A percentile compares a stretch with the other conserved stretches of the same genome.
phyloP scores from a whole-genome alignment of 2,113 vertebrate species.

The Aegithalos caudatus region DNA sequence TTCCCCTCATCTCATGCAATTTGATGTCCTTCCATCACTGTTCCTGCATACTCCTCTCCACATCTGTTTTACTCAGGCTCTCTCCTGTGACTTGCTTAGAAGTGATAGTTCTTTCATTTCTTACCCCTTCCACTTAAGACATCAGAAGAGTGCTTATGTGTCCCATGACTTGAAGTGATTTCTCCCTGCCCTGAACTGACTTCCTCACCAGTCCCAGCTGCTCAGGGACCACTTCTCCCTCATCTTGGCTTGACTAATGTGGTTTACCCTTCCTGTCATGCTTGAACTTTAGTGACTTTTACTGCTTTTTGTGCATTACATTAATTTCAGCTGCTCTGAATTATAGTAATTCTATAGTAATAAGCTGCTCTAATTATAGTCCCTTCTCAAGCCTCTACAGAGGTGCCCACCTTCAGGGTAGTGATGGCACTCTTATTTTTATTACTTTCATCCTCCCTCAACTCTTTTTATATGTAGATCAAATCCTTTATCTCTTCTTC shows the following conservation, averaged over 20 bases:
- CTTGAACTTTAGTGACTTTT: slow-evolving; percentile 48
- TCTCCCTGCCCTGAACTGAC: neutral
- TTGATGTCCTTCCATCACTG: neutral
- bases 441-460: neutral
- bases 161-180: neutral
- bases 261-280: slow-evolving; percentile 16
- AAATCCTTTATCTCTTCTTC: neutral
- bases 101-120: neutral
- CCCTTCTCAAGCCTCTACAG: neutral
- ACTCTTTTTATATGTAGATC: neutral
- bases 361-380: neutral
- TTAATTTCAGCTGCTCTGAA: neutral
- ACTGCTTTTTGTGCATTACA: neutral
- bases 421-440: neutral
- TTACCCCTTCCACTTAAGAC: neutral
- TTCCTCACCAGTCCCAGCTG: slow-evolving; percentile 53
- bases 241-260: slow-evolving; percentile 18
- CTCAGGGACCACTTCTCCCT: slow-evolving; percentile 31
- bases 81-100: neutral
- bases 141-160: neutral
- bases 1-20: neutral
- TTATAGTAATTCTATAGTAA: too few relatives aligned
- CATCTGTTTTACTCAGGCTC: neutral
- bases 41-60: neutral
- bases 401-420: neutral